These are phyloP conservation scores for Sebastes wilsoni DNA, from an alignment of 2,797 vertebrate species.

Conservation along the genomic window DNA sequence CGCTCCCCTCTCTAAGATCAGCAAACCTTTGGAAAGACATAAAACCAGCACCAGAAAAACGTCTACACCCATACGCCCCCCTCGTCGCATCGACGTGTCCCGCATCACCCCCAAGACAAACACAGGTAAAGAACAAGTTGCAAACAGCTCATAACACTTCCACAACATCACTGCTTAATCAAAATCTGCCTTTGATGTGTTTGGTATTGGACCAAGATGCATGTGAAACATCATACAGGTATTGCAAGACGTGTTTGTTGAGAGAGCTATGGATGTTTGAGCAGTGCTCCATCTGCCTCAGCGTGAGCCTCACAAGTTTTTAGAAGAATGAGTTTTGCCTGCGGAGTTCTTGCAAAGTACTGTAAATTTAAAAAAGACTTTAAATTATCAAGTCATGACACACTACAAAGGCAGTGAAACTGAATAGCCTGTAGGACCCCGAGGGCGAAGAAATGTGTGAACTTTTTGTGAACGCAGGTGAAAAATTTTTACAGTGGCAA, in stretches of 20 bases:
- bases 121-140: slow-evolving; percentile 80
- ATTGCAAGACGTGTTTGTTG: background rate
- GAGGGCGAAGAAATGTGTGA: slow-evolving; percentile 5
- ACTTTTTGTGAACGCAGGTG: slow-evolving; percentile 1
- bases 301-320: background rate
- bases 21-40: slow-evolving; percentile 85
- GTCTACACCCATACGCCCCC: slow-evolving; percentile 71
- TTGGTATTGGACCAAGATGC: background rate
- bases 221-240: background rate
- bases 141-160: background rate
- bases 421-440: background rate
- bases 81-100: slow-evolving; percentile 83
- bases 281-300: background rate
- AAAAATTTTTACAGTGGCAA: background rate
- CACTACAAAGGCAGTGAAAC: background rate
- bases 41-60: slow-evolving; percentile 73
- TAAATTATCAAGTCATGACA: slow-evolving; percentile 5
- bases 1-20: slow-evolving; percentile 95
- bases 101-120: slow-evolving; percentile 89
- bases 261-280: background rate
- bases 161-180: background rate
- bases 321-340: background rate
- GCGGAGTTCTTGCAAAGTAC: slow-evolving; percentile 5
- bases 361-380: slow-evolving; percentile 11
- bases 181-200: background rate